These are phyloP conservation scores for Proales similis DNA, from an alignment of 1,140 invertebrate species.

Conservation along the genomic window DNA sequence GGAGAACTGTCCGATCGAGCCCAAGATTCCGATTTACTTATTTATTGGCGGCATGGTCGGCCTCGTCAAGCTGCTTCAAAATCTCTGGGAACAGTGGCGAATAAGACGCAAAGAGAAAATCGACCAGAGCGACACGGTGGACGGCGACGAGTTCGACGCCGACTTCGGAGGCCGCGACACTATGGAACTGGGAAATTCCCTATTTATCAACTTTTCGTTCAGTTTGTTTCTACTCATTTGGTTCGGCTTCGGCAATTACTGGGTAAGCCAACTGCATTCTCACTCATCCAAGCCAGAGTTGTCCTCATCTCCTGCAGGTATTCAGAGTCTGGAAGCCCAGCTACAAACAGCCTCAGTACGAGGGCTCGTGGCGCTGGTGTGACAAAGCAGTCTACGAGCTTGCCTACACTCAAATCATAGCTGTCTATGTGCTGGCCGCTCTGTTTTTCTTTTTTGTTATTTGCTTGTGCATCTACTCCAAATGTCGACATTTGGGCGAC, in stretches of 20 bases:
- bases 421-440: conserved; percentile 61
- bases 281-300: not conserved
- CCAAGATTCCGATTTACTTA: conserved; percentile 46
- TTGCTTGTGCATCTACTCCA: conserved; percentile 45
- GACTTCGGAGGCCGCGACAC: conserved; percentile 39
- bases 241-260: conserved; percentile 63
- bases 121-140: conserved; percentile 54
- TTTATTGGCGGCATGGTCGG: conserved; percentile 47
- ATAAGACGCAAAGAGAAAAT: conserved; percentile 57
- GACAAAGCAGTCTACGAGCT: conserved; percentile 41
- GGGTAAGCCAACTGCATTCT: conserved; percentile 34
- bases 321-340: conserved; percentile 44
- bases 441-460: conserved; percentile 59
- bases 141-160: conserved; percentile 44
- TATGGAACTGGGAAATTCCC: conserved; percentile 43
- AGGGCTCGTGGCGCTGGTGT: conserved; percentile 46
- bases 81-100: conserved; percentile 63
- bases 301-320: not conserved
- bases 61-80: conserved; percentile 45
- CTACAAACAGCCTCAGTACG: conserved; percentile 58
- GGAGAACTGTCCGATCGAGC: conserved; percentile 46
- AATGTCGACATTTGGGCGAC: too few species aligned
- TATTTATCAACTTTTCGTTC: conserved; percentile 57
- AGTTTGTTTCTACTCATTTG: conserved; percentile 57
- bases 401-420: conserved; percentile 59